These are phyloP conservation scores for Heliconius eleuchia DNA, from an alignment of 1,140 invertebrate genomes.

Conservation along the genomic window DNA sequence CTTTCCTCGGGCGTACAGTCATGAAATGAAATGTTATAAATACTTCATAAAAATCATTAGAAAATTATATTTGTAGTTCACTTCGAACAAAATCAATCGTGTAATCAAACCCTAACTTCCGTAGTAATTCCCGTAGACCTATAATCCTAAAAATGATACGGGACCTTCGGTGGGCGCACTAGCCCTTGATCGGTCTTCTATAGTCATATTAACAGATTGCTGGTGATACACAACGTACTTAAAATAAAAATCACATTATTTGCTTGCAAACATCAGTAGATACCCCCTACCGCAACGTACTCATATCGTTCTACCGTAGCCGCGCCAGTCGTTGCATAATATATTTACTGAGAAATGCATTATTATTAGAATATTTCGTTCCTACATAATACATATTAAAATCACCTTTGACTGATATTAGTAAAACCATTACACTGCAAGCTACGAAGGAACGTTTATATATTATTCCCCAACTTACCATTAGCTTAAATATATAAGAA, in stretches of 20 bases:
- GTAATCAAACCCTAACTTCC: no score
- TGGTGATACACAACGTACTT: no score
- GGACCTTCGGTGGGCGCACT: no score
- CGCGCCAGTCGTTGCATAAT: neutral
- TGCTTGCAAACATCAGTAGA: slow-evolving; percentile 26
- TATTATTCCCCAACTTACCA: slow-evolving; percentile 15
- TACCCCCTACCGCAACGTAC: slow-evolving; percentile 9
- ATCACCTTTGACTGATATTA: neutral
- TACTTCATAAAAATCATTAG: no score
- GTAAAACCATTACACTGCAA: slow-evolving; percentile 7
- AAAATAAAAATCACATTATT: slow-evolving; percentile 1
- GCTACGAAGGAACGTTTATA: slow-evolving; percentile 15
- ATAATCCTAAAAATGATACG: no score
- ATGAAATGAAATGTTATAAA: no score
- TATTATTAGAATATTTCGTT: neutral
- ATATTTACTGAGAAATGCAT: neutral
- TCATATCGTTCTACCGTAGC: slow-evolving; percentile 20
- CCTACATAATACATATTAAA: neutral
- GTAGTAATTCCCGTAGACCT: no score
- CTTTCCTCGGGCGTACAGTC: no score
- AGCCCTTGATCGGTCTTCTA: no score
- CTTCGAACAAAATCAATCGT: no score
- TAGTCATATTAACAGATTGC: no score
- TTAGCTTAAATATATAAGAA: slow-evolving; percentile 22
- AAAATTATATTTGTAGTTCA: no score